These are phyloP conservation scores for Andrena dorsata DNA, from an alignment of 2,888 invertebrate species.

Conservation along the genomic window DNA sequence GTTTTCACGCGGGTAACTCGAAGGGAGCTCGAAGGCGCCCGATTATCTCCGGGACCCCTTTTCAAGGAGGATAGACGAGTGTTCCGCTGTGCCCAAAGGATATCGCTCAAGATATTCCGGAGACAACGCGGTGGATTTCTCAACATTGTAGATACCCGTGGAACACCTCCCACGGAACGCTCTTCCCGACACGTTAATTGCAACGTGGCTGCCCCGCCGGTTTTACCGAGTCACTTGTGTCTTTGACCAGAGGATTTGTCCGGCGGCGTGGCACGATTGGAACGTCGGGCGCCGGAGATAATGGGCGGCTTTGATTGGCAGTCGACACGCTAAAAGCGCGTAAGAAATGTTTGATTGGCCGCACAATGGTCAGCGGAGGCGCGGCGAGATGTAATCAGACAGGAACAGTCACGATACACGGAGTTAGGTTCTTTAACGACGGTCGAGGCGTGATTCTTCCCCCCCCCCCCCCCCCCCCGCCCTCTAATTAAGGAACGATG, in stretches of 20 bases:
- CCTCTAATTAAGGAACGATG: not conserved
- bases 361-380: constrained; percentile 42
- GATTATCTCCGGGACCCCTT: no score
- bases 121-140: no score
- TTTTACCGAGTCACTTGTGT: constrained; percentile 35
- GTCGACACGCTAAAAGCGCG: constrained; percentile 45
- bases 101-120: no score
- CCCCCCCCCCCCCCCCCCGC: not conserved
- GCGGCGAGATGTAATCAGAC: constrained; percentile 46
- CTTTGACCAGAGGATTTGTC: constrained; percentile 17
- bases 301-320: constrained; percentile 53
- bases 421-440: constrained; percentile 24
- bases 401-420: constrained; percentile 25
- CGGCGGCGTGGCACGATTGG: constrained; percentile 36
- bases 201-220: constrained; percentile 3
- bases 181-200: constrained; percentile 13
- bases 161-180: not conserved
- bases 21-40: no score
- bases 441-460: constrained; percentile 18
- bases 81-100: no score
- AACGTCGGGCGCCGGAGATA: constrained; percentile 38
- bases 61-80: no score
- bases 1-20: not conserved
- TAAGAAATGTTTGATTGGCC: constrained; percentile 41
- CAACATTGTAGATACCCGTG: no score